Percentiles rank a stretch among this genome's conserved stretches.
Evolutionary conservation across 2,113 vertebrate genomes (phyloP).

Genomic region (Camelus dromedarius): DNA sequence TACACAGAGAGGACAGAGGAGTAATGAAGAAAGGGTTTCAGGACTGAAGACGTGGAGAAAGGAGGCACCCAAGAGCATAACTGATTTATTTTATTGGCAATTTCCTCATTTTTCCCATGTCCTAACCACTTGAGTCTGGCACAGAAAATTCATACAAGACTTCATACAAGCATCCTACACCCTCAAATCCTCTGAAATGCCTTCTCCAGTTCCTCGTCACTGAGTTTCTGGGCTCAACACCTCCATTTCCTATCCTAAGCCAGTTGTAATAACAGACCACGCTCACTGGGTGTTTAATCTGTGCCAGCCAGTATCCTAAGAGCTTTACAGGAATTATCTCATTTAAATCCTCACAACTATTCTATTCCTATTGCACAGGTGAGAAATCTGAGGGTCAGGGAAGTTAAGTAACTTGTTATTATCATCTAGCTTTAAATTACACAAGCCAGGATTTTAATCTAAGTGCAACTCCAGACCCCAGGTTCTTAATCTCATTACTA

Average conservation of each 20-base stretch:
- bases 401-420: background rate
- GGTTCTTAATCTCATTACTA: constrained; percentile 10
- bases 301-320: background rate
- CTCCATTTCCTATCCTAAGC: background rate
- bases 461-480: background rate
- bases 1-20: background rate
- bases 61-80: background rate
- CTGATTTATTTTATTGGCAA: background rate
- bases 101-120: background rate
- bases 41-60: background rate
- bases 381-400: background rate
- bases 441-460: constrained; percentile 57
- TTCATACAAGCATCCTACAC: background rate
- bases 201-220: background rate
- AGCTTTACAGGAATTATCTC: background rate
- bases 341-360: background rate
- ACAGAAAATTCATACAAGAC: background rate
- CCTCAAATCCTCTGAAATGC: background rate
- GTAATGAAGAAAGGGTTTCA: background rate
- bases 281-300: background rate
- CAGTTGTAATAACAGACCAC: background rate
- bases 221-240: background rate
- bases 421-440: background rate
- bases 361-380: background rate
- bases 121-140: background rate